Evolutionary conservation across 2,888 invertebrate species (phyloP), one percentile per base, ranked within the genome.

Genomic region (Acrobasis suavella): DNA sequence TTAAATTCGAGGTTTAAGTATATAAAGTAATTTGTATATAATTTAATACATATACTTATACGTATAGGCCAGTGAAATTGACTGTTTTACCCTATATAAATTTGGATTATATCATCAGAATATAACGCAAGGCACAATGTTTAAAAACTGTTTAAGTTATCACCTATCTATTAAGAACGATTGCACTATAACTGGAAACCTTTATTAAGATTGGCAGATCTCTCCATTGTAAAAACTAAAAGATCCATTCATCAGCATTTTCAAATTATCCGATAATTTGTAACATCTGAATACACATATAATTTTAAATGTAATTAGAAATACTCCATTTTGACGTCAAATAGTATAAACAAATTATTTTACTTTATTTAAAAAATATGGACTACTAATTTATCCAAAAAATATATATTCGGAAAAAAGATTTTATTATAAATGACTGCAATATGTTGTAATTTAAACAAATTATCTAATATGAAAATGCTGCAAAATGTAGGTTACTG

Each of bases 41-140:
- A 69, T 67, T 74, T 72, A 70, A 73, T 72, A 80, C 80, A 80
- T 81, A 80, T 75, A 82, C 80, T 80, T 82, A 84, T 76, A 9
- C 17, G 81, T 81, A 85, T 81, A 89, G 85, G 87, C 87, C 86
- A 80, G 87, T 81, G 85, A 87, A 89, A 91, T 91, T 91, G 91
- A 91, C 91, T 83, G 83, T 77, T 75, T 85, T 86, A 85, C 88
- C 83, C 85, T 89, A 87, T 76, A 68, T 75, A 81, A 79, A 80
- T 82, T 81, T 79, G 80, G 78, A 79, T 85, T 78, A 73, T 69
- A 73, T 66, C 60, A 66, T 69, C 72, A 77, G 76, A 75, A 80
- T 81, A 86, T 87, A 88, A 89, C 86, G 78, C 88, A 91, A 91
- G 91, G 91, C 91, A 91, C 91, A 83, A 86, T 77, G 79, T 87